phyloP scores from a whole-genome alignment of 2,888 invertebrate species.

The Agrenia bidenticulata region DNA sequence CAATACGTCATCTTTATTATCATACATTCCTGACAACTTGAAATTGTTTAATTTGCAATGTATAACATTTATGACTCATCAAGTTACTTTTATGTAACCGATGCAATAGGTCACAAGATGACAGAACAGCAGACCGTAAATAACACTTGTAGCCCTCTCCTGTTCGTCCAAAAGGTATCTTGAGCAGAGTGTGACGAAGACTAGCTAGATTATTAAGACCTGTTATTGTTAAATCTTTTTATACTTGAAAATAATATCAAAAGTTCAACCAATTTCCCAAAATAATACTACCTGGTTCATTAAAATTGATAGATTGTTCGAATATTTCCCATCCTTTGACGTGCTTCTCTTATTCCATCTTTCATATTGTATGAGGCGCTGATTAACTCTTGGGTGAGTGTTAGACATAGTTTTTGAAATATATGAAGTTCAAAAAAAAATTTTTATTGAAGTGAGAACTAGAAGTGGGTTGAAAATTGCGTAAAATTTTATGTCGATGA shows the following conservation, averaged over 20 bases:
- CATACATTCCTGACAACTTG: background rate
- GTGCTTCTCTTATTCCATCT: constrained; percentile 6
- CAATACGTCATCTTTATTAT: background rate
- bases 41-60: background rate
- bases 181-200: constrained; percentile 18
- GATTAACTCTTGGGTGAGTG: background rate
- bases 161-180: constrained; percentile 12
- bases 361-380: constrained; percentile 6
- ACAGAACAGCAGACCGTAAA: constrained; percentile 79
- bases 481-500: no score
- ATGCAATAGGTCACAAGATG: constrained; percentile 77
- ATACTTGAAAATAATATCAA: background rate
- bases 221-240: background rate
- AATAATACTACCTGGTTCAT: constrained; percentile 19
- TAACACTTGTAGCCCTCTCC: constrained; percentile 45
- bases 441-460: no score
- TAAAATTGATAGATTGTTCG: constrained; percentile 16
- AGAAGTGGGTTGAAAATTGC: no score
- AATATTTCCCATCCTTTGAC: constrained; percentile 13
- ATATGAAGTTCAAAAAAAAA: no score
- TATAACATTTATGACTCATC: background rate
- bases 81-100: constrained; percentile 68
- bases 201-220: constrained; percentile 2
- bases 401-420: constrained; percentile 1
- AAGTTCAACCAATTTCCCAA: no score